Evolutionary conservation across 2,888 invertebrate species (phyloP), one percentile per base, ranked within the genome.

Genomic region (Bhutanitis thaidina): DNA sequence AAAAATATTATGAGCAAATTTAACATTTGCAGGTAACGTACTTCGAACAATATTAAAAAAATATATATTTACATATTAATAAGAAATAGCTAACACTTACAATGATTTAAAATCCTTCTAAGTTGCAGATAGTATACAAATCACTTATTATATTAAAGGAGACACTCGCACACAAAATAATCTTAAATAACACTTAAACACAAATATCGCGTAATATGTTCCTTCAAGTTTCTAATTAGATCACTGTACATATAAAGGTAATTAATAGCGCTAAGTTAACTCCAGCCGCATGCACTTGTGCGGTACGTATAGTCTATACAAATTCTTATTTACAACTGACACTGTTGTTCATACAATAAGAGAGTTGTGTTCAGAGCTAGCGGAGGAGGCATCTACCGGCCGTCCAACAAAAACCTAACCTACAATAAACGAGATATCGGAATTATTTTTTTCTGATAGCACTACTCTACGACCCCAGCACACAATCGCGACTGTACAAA

Each of bases 251-350:
- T 39, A 16, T 47, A 71, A 73, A 67, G 71, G 69, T 59, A 57
- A 59, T 54, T 58, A 57, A 57, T 8, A 27, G 27, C 64, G 67
- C 63, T 70, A 68, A 71, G 72, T 71, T 73, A 77, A 68, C 69
- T 73, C 62, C 55, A 61, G 63, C 66, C 67, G 76, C 77, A 74
- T 70, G 70, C 80, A 83, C 82, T 73, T 78, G 76, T 73, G 68
- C 78, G 80, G 82, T 83, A 86, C 90, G 90, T 90, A 82, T 83
- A 77, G 80, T 74, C 88, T 83, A 87, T 83, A 87, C 90, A 86
- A 86, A 87, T 83, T 80, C 90, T 88, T 90, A 88, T 86, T 89
- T 88, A 89, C 88, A 83, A 90, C 90, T 90, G 90, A 80, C 88
- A 89, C 74, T 77, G 81, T 80, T 82, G 85, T 82, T 76, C 83